Evolutionary conservation across 2,888 invertebrate species (phyloP), one percentile per base, ranked within the genome.

Genomic region (Seira musarum): DNA sequence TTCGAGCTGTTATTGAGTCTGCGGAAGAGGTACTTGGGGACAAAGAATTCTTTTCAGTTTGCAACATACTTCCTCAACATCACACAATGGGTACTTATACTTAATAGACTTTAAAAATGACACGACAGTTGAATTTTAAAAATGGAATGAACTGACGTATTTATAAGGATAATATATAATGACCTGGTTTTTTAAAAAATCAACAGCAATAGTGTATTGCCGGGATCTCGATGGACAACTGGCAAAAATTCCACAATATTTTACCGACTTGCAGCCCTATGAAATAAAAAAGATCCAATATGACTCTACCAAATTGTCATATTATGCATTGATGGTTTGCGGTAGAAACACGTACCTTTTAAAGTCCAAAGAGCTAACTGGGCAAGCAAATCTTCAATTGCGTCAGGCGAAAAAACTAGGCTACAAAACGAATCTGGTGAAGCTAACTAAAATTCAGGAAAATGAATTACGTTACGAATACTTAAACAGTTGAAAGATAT

Each of bases 1-100:
- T 92, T 71, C 84, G 93, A 57, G 92, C 93, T 87, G 88, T 92
- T 0, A 89, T 90, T n/a, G 91, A 90, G 69, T 87, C 89, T 0
- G 85, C 92, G 2, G 88, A 89, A 80, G 88, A 89, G 57, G 87
- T 90, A n/a, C 89, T 92, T 53, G 91, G 91, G 0, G 90, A 91
- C 5, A 87, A 89, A 21, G 88, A 91, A 0, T 90, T 88, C 88
- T 89, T 92, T 1, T 87, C 88, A 79, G 88, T 90, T 3, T 90
- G 91, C 79, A 93, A 93, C 87, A 88, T 94, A 82, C 87, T 95
- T 82, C 93, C 94, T 8, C 94, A 95, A 87, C 93, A 91, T 87
- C 89, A 49, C 88, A 89, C 83, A 88, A 87, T 70, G 70, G 53
- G 75, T 80, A 40, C n/a, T 63, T n/a, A 30, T 30, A 30, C 8